Evolutionary conservation across 2,888 invertebrate genomes (phyloP), one percentile per base, ranked within the genome.

Genomic region (Xanthia icteritia): DNA sequence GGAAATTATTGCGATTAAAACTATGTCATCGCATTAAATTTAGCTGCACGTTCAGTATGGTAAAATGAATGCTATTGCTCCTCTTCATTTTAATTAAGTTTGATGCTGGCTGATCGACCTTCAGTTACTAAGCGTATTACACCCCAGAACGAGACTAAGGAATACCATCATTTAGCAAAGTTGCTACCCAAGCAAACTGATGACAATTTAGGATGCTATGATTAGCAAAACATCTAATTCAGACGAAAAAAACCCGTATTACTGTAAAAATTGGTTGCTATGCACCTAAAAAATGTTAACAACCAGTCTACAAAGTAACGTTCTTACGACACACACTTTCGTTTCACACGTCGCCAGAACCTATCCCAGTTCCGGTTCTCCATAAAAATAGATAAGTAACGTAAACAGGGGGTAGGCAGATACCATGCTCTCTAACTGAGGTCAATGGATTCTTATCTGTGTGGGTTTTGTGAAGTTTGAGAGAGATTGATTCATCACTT

Each of bases 281-380:
- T 51, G 39, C 80, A 42, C 23, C 56, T 51, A 45, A 8, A 54
- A 36, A 56, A 56, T 31, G 23, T n/a, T 39, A 64, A 51, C 67
- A n/a, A 71, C 63, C 48, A 42, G 48, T 36, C 20, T 13, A 56
- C 36, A 60, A 42, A 72, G 31, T 72, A 63, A 60, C 54, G 45
- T 67, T n/a, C 82, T 63, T 39, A 60, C 61, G n/a, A 72, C 77
- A 73, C 51, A 66, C 51, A 78, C 70, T 81, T 86, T 84, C 74
- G 45, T 73, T 81, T 81, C 66, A 79, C 79, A 80, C 75, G 72
- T 79, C 58, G 61, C 74, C 66, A 48, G 63, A 84, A 86, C 89
- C 89, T 90, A 87, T 87, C 88, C 84, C 84, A 89, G 89, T 87
- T 89, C 89, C 89, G 88, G 89, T 89, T 76, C 63, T 48, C 60